These are phyloP conservation scores for Scaptomyza reducta DNA, from an alignment of 2,888 invertebrate species.

Conservation along the genomic window DNA sequence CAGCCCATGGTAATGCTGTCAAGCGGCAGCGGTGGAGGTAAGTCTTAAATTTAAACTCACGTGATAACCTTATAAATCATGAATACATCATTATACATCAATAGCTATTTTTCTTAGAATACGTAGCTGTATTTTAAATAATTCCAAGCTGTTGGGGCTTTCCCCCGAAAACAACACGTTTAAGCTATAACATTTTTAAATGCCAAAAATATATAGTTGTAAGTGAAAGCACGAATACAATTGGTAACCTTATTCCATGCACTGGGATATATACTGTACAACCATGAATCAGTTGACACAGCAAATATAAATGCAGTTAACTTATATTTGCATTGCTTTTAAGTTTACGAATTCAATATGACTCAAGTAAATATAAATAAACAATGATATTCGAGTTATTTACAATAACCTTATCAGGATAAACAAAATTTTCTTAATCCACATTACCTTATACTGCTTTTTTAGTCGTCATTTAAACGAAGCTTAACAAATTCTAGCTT, in stretches of 20 bases:
- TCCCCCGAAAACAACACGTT: constrained; percentile 12
- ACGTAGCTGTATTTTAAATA: neutral
- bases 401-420: neutral
- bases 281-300: constrained; percentile 16
- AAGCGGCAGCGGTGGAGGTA: constrained; percentile 62
- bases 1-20: constrained; percentile 58
- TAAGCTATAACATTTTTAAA: constrained; percentile 5
- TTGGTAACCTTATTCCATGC: constrained; percentile 1
- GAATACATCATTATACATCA: too few relatives aligned
- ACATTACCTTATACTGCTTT: neutral
- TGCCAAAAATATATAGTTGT: constrained; percentile 2
- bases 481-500: too few relatives aligned
- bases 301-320: constrained; percentile 6
- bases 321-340: constrained; percentile 28
- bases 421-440: too few relatives aligned
- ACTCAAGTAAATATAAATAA: constrained; percentile 12
- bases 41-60: constrained; percentile 45
- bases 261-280: neutral
- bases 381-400: neutral
- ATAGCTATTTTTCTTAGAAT: neutral
- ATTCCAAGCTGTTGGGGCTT: neutral
- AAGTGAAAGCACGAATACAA: constrained; percentile 11
- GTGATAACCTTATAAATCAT: neutral
- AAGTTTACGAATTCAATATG: neutral
- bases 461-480: too few relatives aligned